Evolutionary conservation across 2,797 vertebrate genomes (phyloP), one percentile per base, ranked within the genome.

Genomic region (Tamandua tetradactyla): DNA sequence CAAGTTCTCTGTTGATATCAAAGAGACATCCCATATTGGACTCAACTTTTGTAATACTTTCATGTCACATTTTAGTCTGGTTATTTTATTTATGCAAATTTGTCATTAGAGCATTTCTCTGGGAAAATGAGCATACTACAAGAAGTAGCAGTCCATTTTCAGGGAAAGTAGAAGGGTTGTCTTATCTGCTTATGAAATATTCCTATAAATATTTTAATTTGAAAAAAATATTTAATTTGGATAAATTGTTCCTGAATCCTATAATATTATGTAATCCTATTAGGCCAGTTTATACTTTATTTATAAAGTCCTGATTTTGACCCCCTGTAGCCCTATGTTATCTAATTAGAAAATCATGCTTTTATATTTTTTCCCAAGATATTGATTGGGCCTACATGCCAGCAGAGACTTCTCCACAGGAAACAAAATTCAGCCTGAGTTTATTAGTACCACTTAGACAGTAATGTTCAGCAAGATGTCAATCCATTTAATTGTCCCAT

Each of bases 71-170:
- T 76, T 80, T 64, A 79, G 30, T 27, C 25, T 90, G 4, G 13
- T 85, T 95, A 32, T 57, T 69, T 59, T 79, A 37, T 87, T 89
- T 76, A 62, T 92, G 14, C 22, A 94, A n/a, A n/a, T 84, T 94
- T 85, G 5, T 82, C 17, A 17, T 94, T 90, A 57, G 42, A 79
- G 52, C 55, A 75, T 91, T 95, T 61, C 69, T 91, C 37, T 81
- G 27, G 42, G 79, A 37, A 52, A 88, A 61, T 79, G 30, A 84
- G 27, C 69, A 49, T 79, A 4, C 32, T 62, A 61, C 27, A 69
- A 81, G 35, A 55, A 89, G 52, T 55, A 74, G 14, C 32, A 64
- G 7, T 76, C 13, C 75, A 25, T 69, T 69, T 89, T 74, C n/a
- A 83, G 9, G 32, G 62, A 15, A 0, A 23, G 55, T 62, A 12